Evolutionary conservation across 2,888 invertebrate species (phyloP).

Genomic region (Dysmachus trigonus): DNA sequence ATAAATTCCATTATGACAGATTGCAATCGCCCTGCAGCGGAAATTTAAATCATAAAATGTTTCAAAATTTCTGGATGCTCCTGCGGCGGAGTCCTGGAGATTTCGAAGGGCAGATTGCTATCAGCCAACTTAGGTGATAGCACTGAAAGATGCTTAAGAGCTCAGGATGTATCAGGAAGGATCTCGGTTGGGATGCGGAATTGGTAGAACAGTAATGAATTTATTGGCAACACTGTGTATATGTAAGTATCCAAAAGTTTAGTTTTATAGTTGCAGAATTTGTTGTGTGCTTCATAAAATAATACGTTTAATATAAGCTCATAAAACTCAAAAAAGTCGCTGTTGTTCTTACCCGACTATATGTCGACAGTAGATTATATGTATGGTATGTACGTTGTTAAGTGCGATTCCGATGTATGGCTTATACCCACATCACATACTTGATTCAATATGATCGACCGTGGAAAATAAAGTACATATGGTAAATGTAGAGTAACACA

Average conservation of each 20-base stretch:
- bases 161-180: constrained; percentile 16
- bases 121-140: background rate
- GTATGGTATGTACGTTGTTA: too few species aligned
- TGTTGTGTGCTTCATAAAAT: background rate
- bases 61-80: constrained; percentile 51
- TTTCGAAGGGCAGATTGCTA: background rate
- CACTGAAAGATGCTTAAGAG: background rate
- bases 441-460: too few species aligned
- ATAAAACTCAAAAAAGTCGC: background rate
- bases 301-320: background rate
- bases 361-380: too few species aligned
- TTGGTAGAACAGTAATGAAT: background rate
- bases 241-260: background rate
- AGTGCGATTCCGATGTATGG: too few species aligned
- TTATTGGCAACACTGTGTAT: background rate
- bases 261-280: background rate
- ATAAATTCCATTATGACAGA: constrained; percentile 55
- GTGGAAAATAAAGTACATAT: too few species aligned
- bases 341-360: too few species aligned
- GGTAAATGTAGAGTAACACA: too few species aligned
- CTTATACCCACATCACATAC: too few species aligned
- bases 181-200: background rate
- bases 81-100: background rate
- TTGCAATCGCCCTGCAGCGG: constrained; percentile 54
- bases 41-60: constrained; percentile 54